Evolutionary conservation across 2,888 invertebrate genomes (phyloP), one percentile per base, ranked within the genome.

Genomic region (Tillus elongatus): DNA sequence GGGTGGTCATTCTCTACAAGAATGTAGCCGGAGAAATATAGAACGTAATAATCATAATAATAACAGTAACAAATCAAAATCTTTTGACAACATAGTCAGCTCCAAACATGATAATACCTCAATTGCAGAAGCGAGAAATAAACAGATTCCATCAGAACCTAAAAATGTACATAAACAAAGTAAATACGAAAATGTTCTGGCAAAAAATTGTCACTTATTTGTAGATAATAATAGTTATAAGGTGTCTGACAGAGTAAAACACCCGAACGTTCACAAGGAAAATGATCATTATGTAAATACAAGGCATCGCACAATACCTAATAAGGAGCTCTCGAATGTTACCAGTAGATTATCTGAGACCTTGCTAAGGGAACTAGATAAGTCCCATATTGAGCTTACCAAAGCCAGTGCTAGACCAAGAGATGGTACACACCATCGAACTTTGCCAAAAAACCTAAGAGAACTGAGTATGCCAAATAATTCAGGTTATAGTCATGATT

Each of bases 391-490:
- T 19, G 24, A 19, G n/a, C 6, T 19, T 19, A 19, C 26, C 8
- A 24, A 28, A 29, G 15, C 36, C n/a, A 33, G 28, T 15, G 28
- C 36, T 6, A 19, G 24, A 24, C 27, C 36, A 35, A 36, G 42
- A 12, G 43, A 43, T 13, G 27, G 38, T 16, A 41, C 44, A 15
- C 35, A 50, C 28, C 59, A 59, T 49, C 50, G 58, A 33, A 60
- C 59, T 24, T 45, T 60, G 36, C 59, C 59, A 29, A 56, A 56
- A 39, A 60, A 56, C 42, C 42, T 60, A 30, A 44, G 54, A 39
- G 58, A 58, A 41, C 40, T 56, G 24, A 47, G 44, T 26, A 45
- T 51, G 13, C 24, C 24, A 19, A 19, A 19, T 19, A 6, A 8
- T 19, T 6, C 6, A 19, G n/a, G n/a, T n/a, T n/a, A n/a, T n/a